Evolutionary conservation across 2,888 invertebrate species (phyloP), one percentile per base, ranked within the genome.

Genomic region (Tipula confusa): DNA sequence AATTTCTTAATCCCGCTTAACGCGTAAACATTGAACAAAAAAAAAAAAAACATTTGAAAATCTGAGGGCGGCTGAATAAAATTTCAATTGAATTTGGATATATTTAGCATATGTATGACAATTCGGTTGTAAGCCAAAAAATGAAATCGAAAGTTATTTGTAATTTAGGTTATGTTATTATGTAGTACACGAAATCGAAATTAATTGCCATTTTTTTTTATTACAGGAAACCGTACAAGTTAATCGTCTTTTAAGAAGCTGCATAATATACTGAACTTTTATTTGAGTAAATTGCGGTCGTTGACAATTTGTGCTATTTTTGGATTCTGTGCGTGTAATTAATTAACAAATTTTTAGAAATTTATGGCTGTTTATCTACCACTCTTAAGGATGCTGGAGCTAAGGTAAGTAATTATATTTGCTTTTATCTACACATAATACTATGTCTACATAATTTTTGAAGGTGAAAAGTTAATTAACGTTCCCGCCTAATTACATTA

Each of bases 361-460:
- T 64, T 64, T 64, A 64, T 64, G 64, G 64, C 64, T 64, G 64
- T 64, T 24, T 64, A 64, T 64, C 64, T 64, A 64, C 64, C 64
- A 64, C 64, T 64, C 24, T 9, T 64, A 24, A 64, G 64, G 64
- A 64, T 64, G 64, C 64, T 64, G 64, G 64, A 64, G 64, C 24
- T 64, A 64, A 64, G 64, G 64, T 64, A 64, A 64, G 64, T 64
- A 64, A 64, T 64, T 43, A n/a, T 43, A 43, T 43, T 43, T 31
- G 3, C 31, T 38, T n/a, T n/a, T n/a, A n/a, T n/a, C n/a, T n/a
- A n/a, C n/a, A n/a, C n/a, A n/a, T n/a, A n/a, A n/a, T n/a, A n/a
- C n/a, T n/a, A n/a, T n/a, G n/a, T n/a, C n/a, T n/a, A n/a, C n/a
- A n/a, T n/a, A n/a, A n/a, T n/a, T 1, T 15, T 43, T 43, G 5